These are phyloP conservation scores for Hydra vulgaris DNA, from an alignment of 30 jellyfish, hydroid and myxozoan genomes.

Conservation along the genomic window DNA sequence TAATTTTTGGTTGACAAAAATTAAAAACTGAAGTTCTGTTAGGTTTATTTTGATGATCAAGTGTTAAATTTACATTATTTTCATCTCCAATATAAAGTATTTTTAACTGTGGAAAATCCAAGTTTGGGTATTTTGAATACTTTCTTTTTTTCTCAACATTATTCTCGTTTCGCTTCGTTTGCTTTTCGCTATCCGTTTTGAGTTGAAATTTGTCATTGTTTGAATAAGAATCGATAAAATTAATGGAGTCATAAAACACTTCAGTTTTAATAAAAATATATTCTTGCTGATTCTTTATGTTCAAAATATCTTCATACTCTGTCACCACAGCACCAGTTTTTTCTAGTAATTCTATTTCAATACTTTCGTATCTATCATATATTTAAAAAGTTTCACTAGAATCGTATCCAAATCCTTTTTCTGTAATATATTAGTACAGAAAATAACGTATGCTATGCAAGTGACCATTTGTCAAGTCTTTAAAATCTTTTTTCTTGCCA, in stretches of 20 bases:
- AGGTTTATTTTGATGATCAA: too few relatives aligned
- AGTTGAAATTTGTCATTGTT: neutral
- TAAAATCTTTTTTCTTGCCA: neutral
- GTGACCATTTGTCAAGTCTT: neutral
- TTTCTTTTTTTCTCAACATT: neutral
- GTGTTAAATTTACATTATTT: too few relatives aligned
- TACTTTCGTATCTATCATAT: constrained; percentile 1
- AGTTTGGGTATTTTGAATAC: too few relatives aligned
- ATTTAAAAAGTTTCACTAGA: constrained; percentile 2
- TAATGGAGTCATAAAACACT: neutral
- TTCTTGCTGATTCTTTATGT: neutral
- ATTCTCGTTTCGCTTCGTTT: too few relatives aligned
- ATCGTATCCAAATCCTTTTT: neutral
- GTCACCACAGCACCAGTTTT: constrained; percentile 21
- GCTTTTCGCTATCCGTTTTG: neutral
- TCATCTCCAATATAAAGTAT: too few relatives aligned
- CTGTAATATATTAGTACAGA: neutral
- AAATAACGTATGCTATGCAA: neutral
- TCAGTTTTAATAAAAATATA: neutral
- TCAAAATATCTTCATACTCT: constrained; percentile 4
- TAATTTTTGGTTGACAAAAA: too few relatives aligned
- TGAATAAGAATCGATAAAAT: too few relatives aligned
- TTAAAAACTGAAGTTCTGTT: too few relatives aligned
- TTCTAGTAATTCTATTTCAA: neutral
- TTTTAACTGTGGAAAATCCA: too few relatives aligned